Base-by-base conservation (phyloP, 2,888 invertebrate genomes). In the Horisme vitalbata region DNA sequence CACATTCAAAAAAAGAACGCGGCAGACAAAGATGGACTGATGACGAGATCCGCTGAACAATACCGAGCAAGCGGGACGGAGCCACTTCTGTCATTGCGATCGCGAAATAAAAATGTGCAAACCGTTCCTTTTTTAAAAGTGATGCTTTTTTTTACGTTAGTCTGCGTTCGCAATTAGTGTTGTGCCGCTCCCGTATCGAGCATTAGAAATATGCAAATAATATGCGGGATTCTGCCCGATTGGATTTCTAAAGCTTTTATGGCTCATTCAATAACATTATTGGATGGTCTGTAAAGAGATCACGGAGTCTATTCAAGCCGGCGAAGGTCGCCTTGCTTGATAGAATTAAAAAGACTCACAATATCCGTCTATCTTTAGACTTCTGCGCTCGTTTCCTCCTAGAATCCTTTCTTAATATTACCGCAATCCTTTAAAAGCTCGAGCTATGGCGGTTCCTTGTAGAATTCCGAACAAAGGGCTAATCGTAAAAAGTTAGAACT, bases 111-210 rank as follows among this genome's bases (percentile, higher is more conserved):
- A 89, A 89, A 88, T 87, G 86, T 87, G 85, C 84, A 85, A 79
- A 83, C 79, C 71, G 78, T 77, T 82, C 78, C 79, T 83, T 87
- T 87, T 88, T 86, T 84, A 79, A 80, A 85, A 86, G 87, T 83
- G 82, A 84, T 86, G 83, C 79, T 85, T 85, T 87, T n/a, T 79
- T 87, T 88, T 88, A 76, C 80, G 81, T 83, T 84, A 83, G 89
- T 89, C 86, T 87, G 87, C 87, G 86, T 87, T 86, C 71, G 82
- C 87, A 88, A 89, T 89, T 89, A 88, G 89, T 85, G 84, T 80
- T 86, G 85, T 83, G 84, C 76, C 82, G 80, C 71, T 77, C 82
- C 79, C 81, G 61, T 52, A 54, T 75, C 73, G 81, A 75, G 75
- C 65, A 77, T 81, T 79, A 79, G 77, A 77, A 73, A 73, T 78